Evolutionary conservation across 2,888 invertebrate species (phyloP).

Genomic region (Silvanus unidentatus): DNA sequence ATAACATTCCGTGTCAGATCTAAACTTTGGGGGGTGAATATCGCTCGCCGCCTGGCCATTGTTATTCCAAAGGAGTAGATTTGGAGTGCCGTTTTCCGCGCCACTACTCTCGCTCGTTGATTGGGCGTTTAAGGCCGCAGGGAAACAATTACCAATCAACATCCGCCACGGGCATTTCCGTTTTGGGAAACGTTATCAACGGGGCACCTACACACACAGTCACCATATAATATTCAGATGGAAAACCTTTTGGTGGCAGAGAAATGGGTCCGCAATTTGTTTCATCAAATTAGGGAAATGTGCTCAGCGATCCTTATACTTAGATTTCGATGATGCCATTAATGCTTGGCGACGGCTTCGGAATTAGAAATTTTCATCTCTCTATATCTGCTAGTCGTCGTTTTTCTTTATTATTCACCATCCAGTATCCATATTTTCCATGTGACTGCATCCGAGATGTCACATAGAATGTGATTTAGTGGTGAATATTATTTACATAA

Average conservation of each 20-base stretch:
- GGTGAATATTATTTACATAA: too few relatives aligned
- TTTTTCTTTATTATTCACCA: too few relatives aligned
- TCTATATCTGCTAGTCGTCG: constrained; percentile 3
- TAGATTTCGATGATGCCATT: constrained; percentile 32
- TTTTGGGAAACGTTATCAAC: constrained; percentile 18
- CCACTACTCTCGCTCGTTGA: constrained; percentile 45
- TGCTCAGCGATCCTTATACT: constrained; percentile 30
- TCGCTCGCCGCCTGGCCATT: constrained; percentile 18
- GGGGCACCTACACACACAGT: constrained; percentile 14
- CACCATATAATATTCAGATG: not conserved
- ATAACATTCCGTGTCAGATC: too few relatives aligned
- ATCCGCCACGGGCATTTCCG: constrained; percentile 29
- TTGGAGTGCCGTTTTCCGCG: constrained; percentile 45
- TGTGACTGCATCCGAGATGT: too few relatives aligned
- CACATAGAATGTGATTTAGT: too few relatives aligned
- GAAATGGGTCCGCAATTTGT: constrained; percentile 32
- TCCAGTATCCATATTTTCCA: too few relatives aligned
- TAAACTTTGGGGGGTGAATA: too few relatives aligned
- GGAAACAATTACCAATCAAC: constrained; percentile 43
- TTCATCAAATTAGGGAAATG: constrained; percentile 41
- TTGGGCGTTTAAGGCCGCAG: constrained; percentile 41
- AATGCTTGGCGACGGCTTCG: constrained; percentile 21
- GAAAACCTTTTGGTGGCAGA: not conserved
- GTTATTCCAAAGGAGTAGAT: constrained; percentile 42
- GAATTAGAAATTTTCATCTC: constrained; percentile 20